These are phyloP conservation scores for Eremobia ochroleuca DNA, from an alignment of 2,888 invertebrate genomes.

Conservation along the genomic window DNA sequence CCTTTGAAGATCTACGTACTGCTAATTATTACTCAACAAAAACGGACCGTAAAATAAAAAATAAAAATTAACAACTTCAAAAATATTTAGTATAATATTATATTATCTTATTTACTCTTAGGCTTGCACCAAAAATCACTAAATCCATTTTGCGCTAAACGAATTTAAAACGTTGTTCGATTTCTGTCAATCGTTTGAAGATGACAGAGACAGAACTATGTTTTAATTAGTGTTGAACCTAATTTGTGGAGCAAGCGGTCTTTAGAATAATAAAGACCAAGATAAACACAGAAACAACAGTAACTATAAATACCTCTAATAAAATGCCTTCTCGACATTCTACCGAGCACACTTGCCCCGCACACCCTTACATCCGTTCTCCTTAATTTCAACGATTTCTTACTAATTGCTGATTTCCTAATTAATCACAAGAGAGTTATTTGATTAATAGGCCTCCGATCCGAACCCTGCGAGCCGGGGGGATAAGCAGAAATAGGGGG, in stretches of 20 bases:
- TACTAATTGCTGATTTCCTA: slow-evolving; percentile 89
- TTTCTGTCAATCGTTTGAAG: neutral
- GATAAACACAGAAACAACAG: neutral
- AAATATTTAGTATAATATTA: neutral
- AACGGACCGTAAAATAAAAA: neutral
- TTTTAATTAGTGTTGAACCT: neutral
- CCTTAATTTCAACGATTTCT: slow-evolving; percentile 81
- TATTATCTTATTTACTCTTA: neutral
- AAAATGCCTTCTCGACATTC: slow-evolving; percentile 16
- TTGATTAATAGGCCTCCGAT: slow-evolving; percentile 89
- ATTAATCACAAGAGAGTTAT: slow-evolving; percentile 88
- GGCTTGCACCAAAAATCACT: neutral
- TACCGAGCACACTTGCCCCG: slow-evolving; percentile 1
- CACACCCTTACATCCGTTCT: slow-evolving; percentile 49
- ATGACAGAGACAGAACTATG: neutral
- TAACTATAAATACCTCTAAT: neutral
- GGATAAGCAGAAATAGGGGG: slow-evolving; percentile 73
- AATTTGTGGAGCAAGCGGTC: neutral
- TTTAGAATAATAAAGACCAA: neutral
- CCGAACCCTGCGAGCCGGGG: slow-evolving; percentile 57
- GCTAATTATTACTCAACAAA: neutral
- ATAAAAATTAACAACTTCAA: neutral
- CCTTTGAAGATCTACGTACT: neutral
- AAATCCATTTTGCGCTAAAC: neutral
- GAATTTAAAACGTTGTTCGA: neutral